Base-by-base conservation (phyloP, 2,113 vertebrate species). In the Nothobranchius kuhntae region DNA sequence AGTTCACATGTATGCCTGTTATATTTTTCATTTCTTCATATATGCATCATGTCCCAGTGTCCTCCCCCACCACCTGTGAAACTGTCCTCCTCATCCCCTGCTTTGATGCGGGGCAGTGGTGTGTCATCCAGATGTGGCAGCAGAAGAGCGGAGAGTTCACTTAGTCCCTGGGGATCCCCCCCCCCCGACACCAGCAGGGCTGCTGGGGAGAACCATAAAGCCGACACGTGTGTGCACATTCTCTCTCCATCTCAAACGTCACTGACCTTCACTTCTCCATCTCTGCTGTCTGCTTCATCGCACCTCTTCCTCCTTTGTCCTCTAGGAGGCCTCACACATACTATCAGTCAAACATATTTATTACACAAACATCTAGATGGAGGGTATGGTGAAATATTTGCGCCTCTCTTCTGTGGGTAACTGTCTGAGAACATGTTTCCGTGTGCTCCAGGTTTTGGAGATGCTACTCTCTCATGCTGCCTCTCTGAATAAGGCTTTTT, bases 101-200 rank as follows among this genome's bases (percentile, higher is more conserved):
- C 81, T 91, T 90, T 87, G 87, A 92, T 85, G 85, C 78, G 13
- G 50, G 60, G 57, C 73, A 53, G 47, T 76, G 65, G 79, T 73
- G 80, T 87, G 82, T 83, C 71, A 61, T 77, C 87, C 92, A 93
- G 86, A 92, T 91, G 91, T 88, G 82, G 68, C 30, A 6, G 74
- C 69, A 75, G 72, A 74, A 61, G 58, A 73, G 64, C 26, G 45
- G 75, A 78, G 71, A 77, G 81, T 88, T 89, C 82, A 88, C 30
- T 63, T 77, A 77, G 77, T 83, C 87, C 65, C 66, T 9, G 45
- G 7, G 50, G 85, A 76, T 77, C 55, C 68, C 9, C 54, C 86
- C 48, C 73, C 63, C 35, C 55, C 68, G 7, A 44, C 56, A 24
- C 82, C 75, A 46, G 64, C 67, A 40, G 52, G 13, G 38, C 63